Percentiles rank a stretch among this genome's conserved stretches.
These are phyloP conservation scores for Desmophyllum pertusum DNA, from an alignment of 92 coral and sea anemone genomes.

Conservation along the genomic window DNA sequence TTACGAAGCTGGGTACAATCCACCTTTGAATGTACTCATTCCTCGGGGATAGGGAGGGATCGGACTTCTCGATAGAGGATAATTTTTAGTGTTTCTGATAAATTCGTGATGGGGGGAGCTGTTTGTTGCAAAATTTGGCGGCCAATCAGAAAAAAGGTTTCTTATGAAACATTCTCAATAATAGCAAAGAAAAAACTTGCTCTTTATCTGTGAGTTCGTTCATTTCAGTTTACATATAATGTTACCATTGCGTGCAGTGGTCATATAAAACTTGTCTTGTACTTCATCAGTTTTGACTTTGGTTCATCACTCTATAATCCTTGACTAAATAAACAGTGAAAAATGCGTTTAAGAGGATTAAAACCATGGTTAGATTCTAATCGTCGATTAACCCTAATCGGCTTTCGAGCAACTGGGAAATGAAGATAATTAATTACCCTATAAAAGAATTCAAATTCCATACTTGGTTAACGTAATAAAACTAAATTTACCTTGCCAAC, in stretches of 20 bases:
- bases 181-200: neutral
- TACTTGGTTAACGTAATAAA: neutral
- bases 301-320: neutral
- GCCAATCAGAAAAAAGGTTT: neutral
- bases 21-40: neutral
- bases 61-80: too few species aligned
- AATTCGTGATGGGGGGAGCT: neutral
- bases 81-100: neutral
- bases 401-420: neutral
- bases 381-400: conserved; percentile 20
- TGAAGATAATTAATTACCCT: neutral
- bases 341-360: neutral
- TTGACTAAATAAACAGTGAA: neutral
- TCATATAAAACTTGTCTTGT: neutral
- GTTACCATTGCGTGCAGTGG: neutral
- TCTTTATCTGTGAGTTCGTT: neutral
- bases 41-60: too few species aligned
- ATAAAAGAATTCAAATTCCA: neutral
- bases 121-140: neutral
- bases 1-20: neutral
- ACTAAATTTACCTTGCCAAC: neutral
- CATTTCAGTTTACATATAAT: neutral
- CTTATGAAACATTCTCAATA: too few species aligned
- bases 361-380: neutral
- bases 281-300: neutral